Evolutionary conservation across 92 coral and sea anemone genomes (phyloP).

Genomic region (Bergia puertoricense): DNA sequence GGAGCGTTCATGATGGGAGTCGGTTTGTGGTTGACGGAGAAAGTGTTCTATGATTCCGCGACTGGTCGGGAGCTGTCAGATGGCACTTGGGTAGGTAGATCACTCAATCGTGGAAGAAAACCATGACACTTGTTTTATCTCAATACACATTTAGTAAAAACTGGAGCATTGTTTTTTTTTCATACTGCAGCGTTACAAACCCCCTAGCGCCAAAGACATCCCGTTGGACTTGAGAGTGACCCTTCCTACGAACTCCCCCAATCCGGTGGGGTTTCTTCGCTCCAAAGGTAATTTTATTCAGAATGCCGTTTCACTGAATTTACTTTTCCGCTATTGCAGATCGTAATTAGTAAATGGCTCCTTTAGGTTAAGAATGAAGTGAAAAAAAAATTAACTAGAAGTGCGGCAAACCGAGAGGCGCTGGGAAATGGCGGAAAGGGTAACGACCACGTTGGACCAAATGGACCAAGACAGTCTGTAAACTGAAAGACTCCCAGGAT

Average conservation of each 20-base stretch:
- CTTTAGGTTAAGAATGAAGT: background rate
- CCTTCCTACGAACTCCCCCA: constrained; percentile 67
- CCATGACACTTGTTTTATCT: background rate
- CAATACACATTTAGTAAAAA: too few relatives aligned
- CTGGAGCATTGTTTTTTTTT: background rate
- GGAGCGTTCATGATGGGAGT: constrained; percentile 67
- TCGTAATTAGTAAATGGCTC: background rate
- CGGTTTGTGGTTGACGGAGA: constrained; percentile 72
- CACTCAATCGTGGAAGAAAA: background rate
- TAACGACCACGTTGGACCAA: too few relatives aligned
- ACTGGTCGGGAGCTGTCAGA: constrained; percentile 65
- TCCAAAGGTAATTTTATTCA: constrained; percentile 61
- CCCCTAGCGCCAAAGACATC: constrained; percentile 75
- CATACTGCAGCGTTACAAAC: constrained; percentile 57
- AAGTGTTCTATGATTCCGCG: constrained; percentile 49
- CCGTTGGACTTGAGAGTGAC: constrained; percentile 75
- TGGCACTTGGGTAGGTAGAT: constrained; percentile 61
- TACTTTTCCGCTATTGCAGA: background rate
- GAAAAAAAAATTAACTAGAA: background rate
- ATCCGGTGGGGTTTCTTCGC: constrained; percentile 67
- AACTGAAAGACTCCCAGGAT: too few relatives aligned
- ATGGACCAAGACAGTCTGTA: too few relatives aligned
- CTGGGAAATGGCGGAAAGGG: too few relatives aligned
- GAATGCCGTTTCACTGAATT: background rate
- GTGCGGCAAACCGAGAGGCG: too few relatives aligned